Evolutionary conservation across 2,797 vertebrate species (phyloP).

Genomic region (Pygocentrus nattereri): DNA sequence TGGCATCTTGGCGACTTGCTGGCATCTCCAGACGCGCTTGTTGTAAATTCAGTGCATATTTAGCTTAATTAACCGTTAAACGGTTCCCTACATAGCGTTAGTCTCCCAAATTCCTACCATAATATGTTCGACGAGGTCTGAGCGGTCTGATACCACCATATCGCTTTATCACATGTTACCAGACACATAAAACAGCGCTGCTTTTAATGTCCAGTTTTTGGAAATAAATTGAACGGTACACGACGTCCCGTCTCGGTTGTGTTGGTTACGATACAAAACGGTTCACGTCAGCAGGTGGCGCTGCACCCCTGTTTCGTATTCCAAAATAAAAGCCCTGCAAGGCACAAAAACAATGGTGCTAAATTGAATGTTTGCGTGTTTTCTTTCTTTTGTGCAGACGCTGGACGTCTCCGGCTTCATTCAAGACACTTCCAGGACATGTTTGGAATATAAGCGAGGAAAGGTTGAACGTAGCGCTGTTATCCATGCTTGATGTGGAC

Average conservation of each 20-base stretch:
- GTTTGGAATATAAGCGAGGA: too few species aligned
- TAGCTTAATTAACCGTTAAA: too few species aligned
- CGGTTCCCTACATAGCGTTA: background rate
- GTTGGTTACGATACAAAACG: background rate
- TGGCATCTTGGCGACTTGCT: background rate
- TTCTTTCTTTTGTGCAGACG: background rate
- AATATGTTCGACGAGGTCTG: conserved; percentile 34
- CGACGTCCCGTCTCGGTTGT: conserved; percentile 13
- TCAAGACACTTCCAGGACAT: too few species aligned
- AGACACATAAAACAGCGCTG: conserved; percentile 25
- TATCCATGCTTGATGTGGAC: too few species aligned
- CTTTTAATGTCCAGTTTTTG: background rate
- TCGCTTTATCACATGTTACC: conserved; percentile 35
- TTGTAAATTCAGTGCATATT: too few species aligned
- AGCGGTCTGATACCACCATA: conserved; percentile 22
- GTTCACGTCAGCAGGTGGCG: conserved; percentile 13
- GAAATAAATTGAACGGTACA: conserved; percentile 32
- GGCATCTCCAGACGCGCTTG: too few species aligned
- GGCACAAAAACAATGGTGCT: too few species aligned
- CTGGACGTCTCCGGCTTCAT: background rate
- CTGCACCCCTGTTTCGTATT: background rate
- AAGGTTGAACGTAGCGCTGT: too few species aligned
- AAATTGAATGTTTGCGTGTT: background rate
- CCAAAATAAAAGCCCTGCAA: conserved; percentile 2
- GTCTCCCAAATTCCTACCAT: conserved; percentile 48